Evolutionary conservation across 2,797 vertebrate genomes (phyloP), one percentile per base, ranked within the genome.

Genomic region (Staurois parvus): DNA sequence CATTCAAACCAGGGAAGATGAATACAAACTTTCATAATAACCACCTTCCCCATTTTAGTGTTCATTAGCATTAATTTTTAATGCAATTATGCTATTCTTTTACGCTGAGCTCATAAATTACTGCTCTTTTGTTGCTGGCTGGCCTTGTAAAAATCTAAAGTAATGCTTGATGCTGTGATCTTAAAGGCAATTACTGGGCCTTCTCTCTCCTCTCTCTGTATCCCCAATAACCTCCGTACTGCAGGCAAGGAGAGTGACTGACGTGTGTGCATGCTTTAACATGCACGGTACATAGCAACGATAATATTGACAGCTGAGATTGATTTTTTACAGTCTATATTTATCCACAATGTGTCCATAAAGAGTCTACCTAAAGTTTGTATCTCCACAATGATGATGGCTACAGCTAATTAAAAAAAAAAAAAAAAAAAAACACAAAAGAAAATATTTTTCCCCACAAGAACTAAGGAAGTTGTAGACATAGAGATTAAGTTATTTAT

Each of bases 1-100:
- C 97, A 98, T 95, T 98, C 97, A 98, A 96, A 93, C 96, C 94
- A 85, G 94, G 93, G 94, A 98, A 98, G 98, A 99, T 99, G 97
- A 99, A 99, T 99, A 98, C 97, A 97, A 99, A 99, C 98, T 99
- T 99, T 98, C 97, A 98, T 99, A 98, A 99, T 97, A 98, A 98
- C 98, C 98, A 98, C 97, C 97, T 98, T 99, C 96, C 96, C 96
- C 97, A 98, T 99, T 99, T 98, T 97, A 98, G 97, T 96, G 97
- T 97, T 99, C 98, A 99, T 99, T 99, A 99, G 97, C 98, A 99
- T 99, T 98, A 97, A 99, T 99, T 99, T 99, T 99, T 99, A 99
- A 99, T 99, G 97, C 96, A 99, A 99, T 99, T 99, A 99, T 98
- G 98, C 98, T 98, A 98, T 99, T 99, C 97, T 99, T 98, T 99